Conservation (phyloP, 2,113 vertebrate species). For the Bufo bufo region DNA sequence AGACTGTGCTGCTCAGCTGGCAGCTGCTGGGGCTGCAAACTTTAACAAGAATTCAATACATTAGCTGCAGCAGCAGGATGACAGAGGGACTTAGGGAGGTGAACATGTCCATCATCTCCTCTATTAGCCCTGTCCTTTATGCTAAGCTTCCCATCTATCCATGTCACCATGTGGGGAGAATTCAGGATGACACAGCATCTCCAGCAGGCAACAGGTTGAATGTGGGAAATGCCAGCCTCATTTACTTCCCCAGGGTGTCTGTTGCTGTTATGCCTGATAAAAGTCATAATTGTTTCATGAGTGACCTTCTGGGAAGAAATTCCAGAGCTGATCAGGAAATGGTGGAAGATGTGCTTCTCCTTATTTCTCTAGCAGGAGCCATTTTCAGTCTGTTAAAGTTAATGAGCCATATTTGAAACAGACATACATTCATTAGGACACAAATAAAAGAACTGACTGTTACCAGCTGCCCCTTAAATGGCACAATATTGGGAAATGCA, state of each 20-base stretch:
- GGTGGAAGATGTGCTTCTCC: neutral
- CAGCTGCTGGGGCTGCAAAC: constrained; percentile 57
- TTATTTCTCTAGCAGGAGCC: neutral
- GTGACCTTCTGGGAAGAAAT: constrained; percentile 27
- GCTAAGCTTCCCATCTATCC: constrained; percentile 61
- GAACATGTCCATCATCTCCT: constrained; percentile 59
- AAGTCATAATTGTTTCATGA: constrained; percentile 57
- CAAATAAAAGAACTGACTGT: neutral
- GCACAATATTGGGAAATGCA: constrained; percentile 7
- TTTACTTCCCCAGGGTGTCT: constrained; percentile 37
- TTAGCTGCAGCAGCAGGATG: constrained; percentile 56
- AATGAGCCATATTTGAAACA: constrained; percentile 34
- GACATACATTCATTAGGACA: constrained; percentile 18
- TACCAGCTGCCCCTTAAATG: constrained; percentile 30
- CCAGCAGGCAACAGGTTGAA: constrained; percentile 66
- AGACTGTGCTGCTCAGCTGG: constrained; percentile 59
- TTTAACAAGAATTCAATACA: constrained; percentile 58
- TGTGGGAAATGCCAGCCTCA: constrained; percentile 59
- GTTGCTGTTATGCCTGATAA: constrained; percentile 59
- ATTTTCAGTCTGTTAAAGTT: constrained; percentile 18
- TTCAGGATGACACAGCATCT: constrained; percentile 59
- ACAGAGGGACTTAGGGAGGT: constrained; percentile 60
- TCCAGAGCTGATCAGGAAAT: neutral
- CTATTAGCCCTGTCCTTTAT: constrained; percentile 60
- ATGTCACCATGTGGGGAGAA: constrained; percentile 63